Base-by-base conservation (phyloP, 2,797 vertebrate species). In the Iguana delicatissima region DNA sequence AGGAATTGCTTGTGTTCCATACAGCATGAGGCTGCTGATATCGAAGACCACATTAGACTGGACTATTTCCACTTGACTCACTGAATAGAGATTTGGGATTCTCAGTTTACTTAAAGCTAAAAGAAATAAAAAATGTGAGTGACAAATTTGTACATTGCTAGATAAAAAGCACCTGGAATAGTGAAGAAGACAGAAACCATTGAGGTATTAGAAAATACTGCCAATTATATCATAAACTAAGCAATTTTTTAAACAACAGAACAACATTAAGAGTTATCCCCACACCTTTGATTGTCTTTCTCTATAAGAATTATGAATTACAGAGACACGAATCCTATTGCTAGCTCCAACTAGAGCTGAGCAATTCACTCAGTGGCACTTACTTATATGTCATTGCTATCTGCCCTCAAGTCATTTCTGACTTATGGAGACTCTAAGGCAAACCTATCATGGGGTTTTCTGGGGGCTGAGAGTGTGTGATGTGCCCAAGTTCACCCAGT, bases 11-110 rank as follows among this genome's bases (percentile, higher is more conserved):
- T 99, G 98, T 1, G 99, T 99, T 77, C 99, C 99, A 0, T 99
- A 99, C 6, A 99, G 95, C 98, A 99, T 99, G 94, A 99, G 97
- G 96, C 99, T 99, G 97, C 99, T 98, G 92, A 99, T 99, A 90
- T 99, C 99, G 76, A 99, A 99, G 91, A 99, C 99, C 96, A 99
- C 99, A 77, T 98, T 99, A 97, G 98, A 99, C 96, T 99, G 99
- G 91, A 99, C 99, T 18, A 99, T 99, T 97, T 99, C 99, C 96
- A 99, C 99, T 96, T 99, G 99, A 96, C 98, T 98, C 90, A 98
- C 97, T 86, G 99, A 98, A 93, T 98, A 99, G 95, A 98, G 94
- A 67, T 98, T 97, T 62, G 99, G 99, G 93, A 98, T 97, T 97
- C 99, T 98, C 95, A 99, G 96, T 94, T 99, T 99, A 95, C 99